Evolutionary conservation across 1,140 invertebrate genomes (phyloP), one percentile per base, ranked within the genome.

Genomic region (Cecropterus lyciades): DNA sequence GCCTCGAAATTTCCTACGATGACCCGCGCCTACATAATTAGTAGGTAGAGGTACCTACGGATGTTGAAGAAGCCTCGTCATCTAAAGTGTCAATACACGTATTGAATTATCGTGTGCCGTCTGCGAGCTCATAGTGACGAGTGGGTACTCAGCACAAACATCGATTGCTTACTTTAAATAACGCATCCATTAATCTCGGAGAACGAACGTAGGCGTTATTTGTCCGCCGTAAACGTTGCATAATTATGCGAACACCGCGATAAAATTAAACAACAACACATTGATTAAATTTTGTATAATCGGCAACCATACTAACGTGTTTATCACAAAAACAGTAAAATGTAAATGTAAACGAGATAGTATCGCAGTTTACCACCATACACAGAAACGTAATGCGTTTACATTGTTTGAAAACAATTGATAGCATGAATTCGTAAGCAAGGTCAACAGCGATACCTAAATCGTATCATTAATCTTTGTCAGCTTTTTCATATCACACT

Each of bases 371-470:
- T 53, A 42, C 16, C 16, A 0, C 17, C 33, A 33, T 56, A 56
- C 16, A 56, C 52, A 56, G 57, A 66, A 74, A 73, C 65, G 57
- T 74, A 72, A 75, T 70, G 72, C 60, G 71, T 72, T 73, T 75
- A 74, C 60, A 69, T 76, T 65, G 71, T 73, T 76, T 78, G 65
- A 62, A 63, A 80, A 84, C 78, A 84, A 85, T 79, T 72, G 76
- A 73, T 72, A 65, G 68, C 74, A 75, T 67, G 59, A 77, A 71
- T 75, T 78, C 33, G 53, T 69, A 62, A 66, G 65, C 79, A 79
- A 84, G 79, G 81, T 77, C 80, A 76, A 72, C 69, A 43, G 45
- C 43, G 37, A 72, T 67, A 69, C 51, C 57, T 63, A 65, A 42
- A 72, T 45, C 27, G 49, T 68, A 67, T 43, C 62, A 73, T 72